phyloP scores from a whole-genome alignment of 2,888 invertebrate genomes.

The Eugnorisma glareosa region DNA sequence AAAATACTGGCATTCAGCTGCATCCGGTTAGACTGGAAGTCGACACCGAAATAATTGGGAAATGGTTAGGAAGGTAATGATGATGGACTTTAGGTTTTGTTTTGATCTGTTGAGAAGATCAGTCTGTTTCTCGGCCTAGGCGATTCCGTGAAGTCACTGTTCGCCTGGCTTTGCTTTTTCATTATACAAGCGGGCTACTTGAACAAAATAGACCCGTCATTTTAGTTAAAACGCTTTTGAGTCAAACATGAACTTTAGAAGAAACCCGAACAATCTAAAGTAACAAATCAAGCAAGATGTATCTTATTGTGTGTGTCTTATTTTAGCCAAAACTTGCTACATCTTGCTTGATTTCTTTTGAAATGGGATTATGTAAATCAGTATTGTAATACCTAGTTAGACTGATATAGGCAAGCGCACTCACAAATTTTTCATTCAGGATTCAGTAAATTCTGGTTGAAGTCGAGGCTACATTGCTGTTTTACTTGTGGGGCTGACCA shows the following conservation, averaged over 20 bases:
- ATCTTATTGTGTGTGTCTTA: too few relatives aligned
- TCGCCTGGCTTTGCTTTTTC: background rate
- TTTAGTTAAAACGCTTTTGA: background rate
- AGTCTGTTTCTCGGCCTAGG: background rate
- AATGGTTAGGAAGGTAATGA: too few relatives aligned
- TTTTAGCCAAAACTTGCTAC: background rate
- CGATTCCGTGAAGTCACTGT: background rate
- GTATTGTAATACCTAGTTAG: background rate
- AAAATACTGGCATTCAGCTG: too few relatives aligned
- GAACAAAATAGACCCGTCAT: background rate
- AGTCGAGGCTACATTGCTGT: background rate
- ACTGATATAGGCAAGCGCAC: slow-evolving; percentile 1
- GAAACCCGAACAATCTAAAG: background rate
- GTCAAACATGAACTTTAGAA: background rate
- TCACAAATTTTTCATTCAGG: too few relatives aligned
- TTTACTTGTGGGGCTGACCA: background rate
- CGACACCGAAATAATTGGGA: too few relatives aligned
- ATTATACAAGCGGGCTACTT: background rate
- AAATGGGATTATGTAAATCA: background rate
- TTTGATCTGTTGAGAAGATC: background rate
- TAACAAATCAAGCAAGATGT: too few relatives aligned
- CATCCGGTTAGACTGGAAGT: too few relatives aligned
- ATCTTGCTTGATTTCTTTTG: background rate
- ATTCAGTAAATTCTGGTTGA: background rate
- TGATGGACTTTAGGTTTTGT: background rate